phyloP scores from a whole-genome alignment of 2,113 vertebrate species.

The Girardinichthys multiradiatus region DNA sequence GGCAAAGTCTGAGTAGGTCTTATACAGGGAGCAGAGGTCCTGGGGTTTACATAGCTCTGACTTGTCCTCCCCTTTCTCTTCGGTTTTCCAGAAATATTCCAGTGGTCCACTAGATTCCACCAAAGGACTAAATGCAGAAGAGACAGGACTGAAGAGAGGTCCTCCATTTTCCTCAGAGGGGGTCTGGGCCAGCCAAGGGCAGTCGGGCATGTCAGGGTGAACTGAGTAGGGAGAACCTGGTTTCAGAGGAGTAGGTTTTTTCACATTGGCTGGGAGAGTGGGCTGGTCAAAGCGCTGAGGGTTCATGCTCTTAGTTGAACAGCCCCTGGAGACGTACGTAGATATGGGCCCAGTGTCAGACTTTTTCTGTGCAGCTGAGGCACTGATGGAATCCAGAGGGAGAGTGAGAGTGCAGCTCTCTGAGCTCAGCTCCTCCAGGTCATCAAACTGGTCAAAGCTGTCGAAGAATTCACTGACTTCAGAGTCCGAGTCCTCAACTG shows the following conservation, averaged over 20 bases:
- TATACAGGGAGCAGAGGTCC: constrained; percentile 79
- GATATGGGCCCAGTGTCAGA: constrained; percentile 63
- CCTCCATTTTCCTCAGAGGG: constrained; percentile 86
- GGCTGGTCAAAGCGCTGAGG: constrained; percentile 92
- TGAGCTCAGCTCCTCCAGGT: constrained; percentile 81
- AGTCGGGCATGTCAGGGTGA: constrained; percentile 85
- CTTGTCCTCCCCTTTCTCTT: constrained; percentile 52
- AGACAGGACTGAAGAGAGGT: constrained; percentile 91
- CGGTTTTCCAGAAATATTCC: constrained; percentile 87
- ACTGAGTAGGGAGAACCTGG: constrained; percentile 86
- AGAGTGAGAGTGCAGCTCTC: constrained; percentile 72
- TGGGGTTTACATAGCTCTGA: constrained; percentile 79
- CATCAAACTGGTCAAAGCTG: constrained; percentile 98
- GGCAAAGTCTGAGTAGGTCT: constrained; percentile 89
- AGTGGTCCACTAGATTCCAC: constrained; percentile 81
- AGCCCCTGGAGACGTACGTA: constrained; percentile 71
- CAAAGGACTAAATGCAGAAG: constrained; percentile 94
- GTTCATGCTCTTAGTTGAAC: constrained; percentile 87
- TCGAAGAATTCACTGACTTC: constrained; percentile 99
- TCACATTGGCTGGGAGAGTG: constrained; percentile 90
- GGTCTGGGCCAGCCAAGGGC: constrained; percentile 84
- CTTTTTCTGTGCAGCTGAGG: constrained; percentile 74
- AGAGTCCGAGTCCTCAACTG: constrained; percentile 96
- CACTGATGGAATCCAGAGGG: constrained; percentile 75
- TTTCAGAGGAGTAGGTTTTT: constrained; percentile 94